Evolutionary conservation across 1,140 invertebrate species (phyloP), one percentile per base, ranked within the genome.

Genomic region (Formica selysi): DNA sequence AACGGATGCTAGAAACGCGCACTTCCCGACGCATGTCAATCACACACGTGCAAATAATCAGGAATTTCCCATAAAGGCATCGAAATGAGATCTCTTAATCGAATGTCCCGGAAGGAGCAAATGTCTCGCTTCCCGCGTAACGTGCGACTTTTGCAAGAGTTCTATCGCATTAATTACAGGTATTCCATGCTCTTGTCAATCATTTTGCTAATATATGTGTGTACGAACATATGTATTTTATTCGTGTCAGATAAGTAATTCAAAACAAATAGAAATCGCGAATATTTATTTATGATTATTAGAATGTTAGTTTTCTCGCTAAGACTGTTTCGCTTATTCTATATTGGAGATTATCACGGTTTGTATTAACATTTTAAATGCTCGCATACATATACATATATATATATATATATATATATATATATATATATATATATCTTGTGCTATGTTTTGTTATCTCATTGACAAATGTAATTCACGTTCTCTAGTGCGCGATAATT

Each of bases 391-490:
- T 36, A 38, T 76, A n/a, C 48, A 62, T 13, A 57, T 19, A 48
- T 32, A n/a, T 41, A 22, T 29, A 29, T 29, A 29, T 29, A 29
- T 29, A 29, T 29, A 29, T 29, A 29, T 29, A 29, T 29, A 29
- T 29, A 29, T 29, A 29, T 29, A 29, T 29, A 29, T 29, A 29
- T 29, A 0, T 29, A 29, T 13, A 22, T 51, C 68, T 68, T 32
- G 16, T 29, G 29, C 19, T 26, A 54, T 26, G 64, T 41, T 26
- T 38, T 36, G 41, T 16, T 51, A n/a, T 16, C 36, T 71, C 76
- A 57, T 44, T 68, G 48, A 44, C 68, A n/a, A 19, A 44, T 48
- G 70, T 92, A 91, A 93, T 93, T 93, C 92, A 93, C 86, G 87
- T 89, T 59, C 70, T 68, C 44, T 57, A 2, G 74, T 44, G 85